These are phyloP conservation scores for Drosophila ohnishii DNA, from an alignment of 1,140 invertebrate species.

Conservation along the genomic window DNA sequence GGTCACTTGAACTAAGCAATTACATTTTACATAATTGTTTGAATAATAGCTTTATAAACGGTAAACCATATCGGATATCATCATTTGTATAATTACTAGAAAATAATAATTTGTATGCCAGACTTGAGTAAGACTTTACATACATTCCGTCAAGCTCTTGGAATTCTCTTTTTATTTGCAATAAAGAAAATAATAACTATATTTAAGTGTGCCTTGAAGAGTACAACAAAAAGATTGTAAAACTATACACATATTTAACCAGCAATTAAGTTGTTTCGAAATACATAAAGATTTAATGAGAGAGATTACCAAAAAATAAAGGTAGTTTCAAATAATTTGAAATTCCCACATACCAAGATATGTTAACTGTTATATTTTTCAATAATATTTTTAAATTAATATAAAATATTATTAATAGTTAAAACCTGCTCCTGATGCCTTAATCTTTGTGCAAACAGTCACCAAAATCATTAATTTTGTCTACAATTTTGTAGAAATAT, in stretches of 20 bases:
- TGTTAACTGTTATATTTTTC: background rate
- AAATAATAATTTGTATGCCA: background rate
- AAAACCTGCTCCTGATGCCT: background rate
- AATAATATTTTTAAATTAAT: background rate
- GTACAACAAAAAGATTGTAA: background rate
- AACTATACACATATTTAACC: background rate
- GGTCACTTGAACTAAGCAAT: constrained; percentile 26
- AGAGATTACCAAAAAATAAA: background rate
- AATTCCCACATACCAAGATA: background rate
- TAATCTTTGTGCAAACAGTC: background rate
- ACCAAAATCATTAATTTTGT: background rate
- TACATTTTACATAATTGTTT: constrained; percentile 35
- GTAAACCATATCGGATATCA: constrained; percentile 10
- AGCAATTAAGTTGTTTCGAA: background rate
- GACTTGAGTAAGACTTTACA: background rate
- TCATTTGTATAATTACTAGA: constrained; percentile 17
- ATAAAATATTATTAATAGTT: background rate
- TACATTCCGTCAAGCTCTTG: background rate
- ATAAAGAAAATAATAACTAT: background rate
- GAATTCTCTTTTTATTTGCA: background rate
- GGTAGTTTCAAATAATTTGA: too few relatives aligned
- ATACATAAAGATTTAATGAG: background rate
- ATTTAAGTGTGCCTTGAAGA: background rate
- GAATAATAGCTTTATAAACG: constrained; percentile 20
- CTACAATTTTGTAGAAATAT: background rate